Evolutionary conservation across 2,888 invertebrate species (phyloP).

Genomic region (Lycia hirtaria): DNA sequence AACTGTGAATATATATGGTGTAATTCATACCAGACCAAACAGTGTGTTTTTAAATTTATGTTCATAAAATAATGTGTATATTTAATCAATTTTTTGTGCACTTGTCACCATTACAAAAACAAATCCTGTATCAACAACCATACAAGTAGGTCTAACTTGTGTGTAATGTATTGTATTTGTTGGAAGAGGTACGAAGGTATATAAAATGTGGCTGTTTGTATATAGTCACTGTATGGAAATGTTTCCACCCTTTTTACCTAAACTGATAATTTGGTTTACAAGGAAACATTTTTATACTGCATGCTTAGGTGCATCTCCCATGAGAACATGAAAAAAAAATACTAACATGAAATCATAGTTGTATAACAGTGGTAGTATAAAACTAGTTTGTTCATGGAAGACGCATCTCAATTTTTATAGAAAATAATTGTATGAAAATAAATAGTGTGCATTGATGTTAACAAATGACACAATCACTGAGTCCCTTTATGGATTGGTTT

Average conservation of each 20-base stretch:
- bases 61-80: constrained; percentile 15
- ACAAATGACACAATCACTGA: no score
- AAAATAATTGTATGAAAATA: no score
- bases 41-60: no score
- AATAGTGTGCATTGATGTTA: no score
- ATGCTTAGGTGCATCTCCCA: constrained; percentile 6
- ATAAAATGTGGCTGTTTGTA: constrained; percentile 15
- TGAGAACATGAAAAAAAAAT: constrained; percentile 9
- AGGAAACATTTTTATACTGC: constrained; percentile 29
- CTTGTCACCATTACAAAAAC: constrained; percentile 11
- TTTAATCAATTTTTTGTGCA: constrained; percentile 26
- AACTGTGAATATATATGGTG: no score
- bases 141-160: constrained; percentile 9
- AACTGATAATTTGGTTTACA: constrained; percentile 25
- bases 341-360: no score
- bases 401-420: no score
- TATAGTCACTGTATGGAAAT: constrained; percentile 11
- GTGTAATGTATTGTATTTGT: constrained; percentile 5
- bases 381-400: no score
- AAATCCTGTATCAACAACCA: constrained; percentile 10
- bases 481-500: background rate
- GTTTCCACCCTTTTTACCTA: constrained; percentile 18
- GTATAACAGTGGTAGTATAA: no score
- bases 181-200: constrained; percentile 10
- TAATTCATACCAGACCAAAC: no score